A percentile compares a stretch with the other conserved stretches of the same genome.
These are phyloP conservation scores for Luperina testacea DNA, from an alignment of 2,888 invertebrate genomes.

Conservation along the genomic window DNA sequence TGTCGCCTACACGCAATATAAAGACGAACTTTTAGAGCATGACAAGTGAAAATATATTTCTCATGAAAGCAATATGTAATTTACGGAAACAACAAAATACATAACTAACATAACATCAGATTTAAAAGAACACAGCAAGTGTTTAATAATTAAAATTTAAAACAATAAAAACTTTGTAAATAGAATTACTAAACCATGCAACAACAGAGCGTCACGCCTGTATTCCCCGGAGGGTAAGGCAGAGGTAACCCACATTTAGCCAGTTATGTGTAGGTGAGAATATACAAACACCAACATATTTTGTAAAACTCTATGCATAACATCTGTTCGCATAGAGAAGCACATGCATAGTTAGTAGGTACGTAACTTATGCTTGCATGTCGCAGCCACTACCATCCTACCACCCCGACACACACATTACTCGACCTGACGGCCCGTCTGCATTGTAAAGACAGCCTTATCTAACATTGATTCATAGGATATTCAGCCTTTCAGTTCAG, in stretches of 20 bases:
- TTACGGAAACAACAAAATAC: no score
- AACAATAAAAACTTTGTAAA: background rate
- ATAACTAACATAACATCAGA: background rate
- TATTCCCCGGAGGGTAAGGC: background rate
- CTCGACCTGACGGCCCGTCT: slow-evolving; percentile 53
- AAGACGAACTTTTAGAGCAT: no score
- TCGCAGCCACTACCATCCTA: slow-evolving; percentile 32
- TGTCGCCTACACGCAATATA: no score
- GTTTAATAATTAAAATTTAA: background rate
- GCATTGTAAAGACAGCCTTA: slow-evolving; percentile 65
- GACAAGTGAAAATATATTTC: no score
- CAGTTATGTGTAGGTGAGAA: no score
- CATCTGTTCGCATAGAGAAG: slow-evolving; percentile 2
- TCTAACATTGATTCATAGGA: slow-evolving; percentile 68
- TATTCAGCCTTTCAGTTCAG: slow-evolving; percentile 61
- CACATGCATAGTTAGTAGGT: slow-evolving; percentile 35
- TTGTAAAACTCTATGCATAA: background rate
- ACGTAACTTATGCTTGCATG: slow-evolving; percentile 36
- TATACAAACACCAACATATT: background rate
- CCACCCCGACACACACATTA: slow-evolving; percentile 55
- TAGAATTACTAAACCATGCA: background rate
- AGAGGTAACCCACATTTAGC: background rate
- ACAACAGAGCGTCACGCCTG: background rate
- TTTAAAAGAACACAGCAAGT: background rate
- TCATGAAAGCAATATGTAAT: background rate